A percentile compares a stretch with the other conserved stretches of the same genome.
These are phyloP conservation scores for Calycopis cecrops DNA, from an alignment of 1,140 invertebrate species.

Conservation along the genomic window DNA sequence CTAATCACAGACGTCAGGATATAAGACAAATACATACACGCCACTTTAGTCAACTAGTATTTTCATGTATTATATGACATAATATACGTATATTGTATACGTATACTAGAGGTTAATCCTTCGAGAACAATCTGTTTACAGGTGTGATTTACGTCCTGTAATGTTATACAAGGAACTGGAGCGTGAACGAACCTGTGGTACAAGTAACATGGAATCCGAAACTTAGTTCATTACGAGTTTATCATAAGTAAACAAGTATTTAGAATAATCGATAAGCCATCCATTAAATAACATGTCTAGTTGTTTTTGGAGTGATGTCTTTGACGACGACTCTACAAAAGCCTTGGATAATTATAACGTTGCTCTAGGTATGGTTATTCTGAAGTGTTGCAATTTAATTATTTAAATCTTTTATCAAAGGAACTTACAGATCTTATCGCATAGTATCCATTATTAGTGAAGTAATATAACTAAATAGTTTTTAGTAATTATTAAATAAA, in stretches of 20 bases:
- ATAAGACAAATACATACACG: too few relatives aligned
- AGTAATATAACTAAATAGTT: too few relatives aligned
- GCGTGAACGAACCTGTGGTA: conserved; percentile 28
- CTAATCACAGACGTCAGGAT: too few relatives aligned
- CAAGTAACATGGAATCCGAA: conserved; percentile 28
- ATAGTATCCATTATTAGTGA: too few relatives aligned
- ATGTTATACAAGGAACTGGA: conserved; percentile 28
- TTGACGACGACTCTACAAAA: conserved; percentile 32
- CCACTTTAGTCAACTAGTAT: too few relatives aligned
- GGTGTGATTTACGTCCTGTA: conserved; percentile 16
- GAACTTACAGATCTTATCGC: not conserved
- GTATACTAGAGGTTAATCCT: not conserved
- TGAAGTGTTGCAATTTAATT: too few relatives aligned
- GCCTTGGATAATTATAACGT: conserved; percentile 35
- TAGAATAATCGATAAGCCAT: not conserved
- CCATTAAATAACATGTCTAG: not conserved
- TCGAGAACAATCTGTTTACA: conserved; percentile 19
- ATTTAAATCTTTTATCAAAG: too few relatives aligned
- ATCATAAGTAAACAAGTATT: conserved; percentile 12
- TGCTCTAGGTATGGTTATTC: conserved; percentile 31
- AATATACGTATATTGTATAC: too few relatives aligned
- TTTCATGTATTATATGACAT: too few relatives aligned
- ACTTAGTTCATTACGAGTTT: conserved; percentile 16
- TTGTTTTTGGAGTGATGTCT: conserved; percentile 35
- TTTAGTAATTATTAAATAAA: too few relatives aligned